Evolutionary conservation across 2,888 invertebrate genomes (phyloP), one percentile per base, ranked within the genome.

Genomic region (Aporophyla lueneburgensis): DNA sequence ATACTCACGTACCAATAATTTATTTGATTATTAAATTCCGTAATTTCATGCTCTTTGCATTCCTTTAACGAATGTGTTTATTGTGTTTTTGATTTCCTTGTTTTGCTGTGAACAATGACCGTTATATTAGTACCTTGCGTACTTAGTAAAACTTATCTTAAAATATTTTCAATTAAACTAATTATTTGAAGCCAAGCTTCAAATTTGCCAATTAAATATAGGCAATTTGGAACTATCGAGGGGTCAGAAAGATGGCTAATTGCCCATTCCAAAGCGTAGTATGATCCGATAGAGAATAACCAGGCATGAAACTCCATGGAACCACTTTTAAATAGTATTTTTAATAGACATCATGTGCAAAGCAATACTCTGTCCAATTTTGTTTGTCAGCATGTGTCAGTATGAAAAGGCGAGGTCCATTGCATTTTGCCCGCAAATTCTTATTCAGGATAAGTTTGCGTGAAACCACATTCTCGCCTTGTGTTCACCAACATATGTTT

Each of bases 1-100:
- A 76, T 76, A 74, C 76, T 62, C 84, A 86, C 84, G 80, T 83
- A 71, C 73, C 49, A 74, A 74, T 72, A 80, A 76, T 83, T 68
- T 81, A 67, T 83, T 83, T 66, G 40, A 72, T 83, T 72, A 81
- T 84, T 83, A 66, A 76, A 77, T 84, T 79, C 62, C 69, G 70
- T 73, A 71, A 72, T 82, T 74, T 78, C 27, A 81, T 81, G 70
- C 46, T 69, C 49, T 82, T 61, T 65, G 56, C 53, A 65, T 75
- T 78, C 43, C 53, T 67, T n/a, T 19, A 75, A 69, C 63, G 53
- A 65, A 69, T 54, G 62, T 81, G 33, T 81, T 81, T 74, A 78
- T 74, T 81, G 56, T 78, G 27, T 81, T 78, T 81, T 51, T 74
- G 56, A 59, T 78, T 81, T 81, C 78, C 78, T 81, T 74, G 49